Percentiles rank a stretch among this genome's conserved stretches.
Conservation (phyloP, 2,888 invertebrate species). For the Pycnomerus fuliginosus region DNA sequence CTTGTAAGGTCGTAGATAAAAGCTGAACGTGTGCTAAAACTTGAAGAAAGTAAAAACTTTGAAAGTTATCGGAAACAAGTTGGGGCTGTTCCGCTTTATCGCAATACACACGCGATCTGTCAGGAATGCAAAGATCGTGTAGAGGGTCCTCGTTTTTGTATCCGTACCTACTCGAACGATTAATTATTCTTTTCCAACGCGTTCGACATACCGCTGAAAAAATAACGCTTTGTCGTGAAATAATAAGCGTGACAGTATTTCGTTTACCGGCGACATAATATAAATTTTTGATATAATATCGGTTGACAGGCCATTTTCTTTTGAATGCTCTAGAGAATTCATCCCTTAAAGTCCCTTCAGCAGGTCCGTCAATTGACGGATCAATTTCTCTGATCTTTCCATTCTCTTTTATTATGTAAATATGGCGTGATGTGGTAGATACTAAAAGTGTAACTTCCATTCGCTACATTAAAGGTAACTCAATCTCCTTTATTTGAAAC, state of each 20-base stretch:
- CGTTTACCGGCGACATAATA: constrained; percentile 13
- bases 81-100: constrained; percentile 14
- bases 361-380: constrained; percentile 22
- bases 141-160: constrained; percentile 13
- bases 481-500: background rate
- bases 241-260: constrained; percentile 22
- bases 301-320: constrained; percentile 14
- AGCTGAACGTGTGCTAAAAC: constrained; percentile 15
- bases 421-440: constrained; percentile 14
- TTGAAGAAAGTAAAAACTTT: constrained; percentile 12
- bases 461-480: constrained; percentile 8
- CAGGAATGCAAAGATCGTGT: constrained; percentile 25
- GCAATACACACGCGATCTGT: constrained; percentile 23
- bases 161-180: background rate
- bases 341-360: constrained; percentile 14
- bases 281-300: constrained; percentile 8
- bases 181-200: background rate
- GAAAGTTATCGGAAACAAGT: constrained; percentile 19
- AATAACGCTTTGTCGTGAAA: background rate
- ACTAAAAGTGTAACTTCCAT: constrained; percentile 13
- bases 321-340: constrained; percentile 17
- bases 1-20: too few relatives aligned
- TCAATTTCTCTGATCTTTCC: constrained; percentile 20
- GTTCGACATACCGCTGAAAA: background rate
- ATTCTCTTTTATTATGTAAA: constrained; percentile 23